These are phyloP conservation scores for Halocynthia roretzi DNA, from an alignment of 23 tunicate genomes.

Conservation along the genomic window DNA sequence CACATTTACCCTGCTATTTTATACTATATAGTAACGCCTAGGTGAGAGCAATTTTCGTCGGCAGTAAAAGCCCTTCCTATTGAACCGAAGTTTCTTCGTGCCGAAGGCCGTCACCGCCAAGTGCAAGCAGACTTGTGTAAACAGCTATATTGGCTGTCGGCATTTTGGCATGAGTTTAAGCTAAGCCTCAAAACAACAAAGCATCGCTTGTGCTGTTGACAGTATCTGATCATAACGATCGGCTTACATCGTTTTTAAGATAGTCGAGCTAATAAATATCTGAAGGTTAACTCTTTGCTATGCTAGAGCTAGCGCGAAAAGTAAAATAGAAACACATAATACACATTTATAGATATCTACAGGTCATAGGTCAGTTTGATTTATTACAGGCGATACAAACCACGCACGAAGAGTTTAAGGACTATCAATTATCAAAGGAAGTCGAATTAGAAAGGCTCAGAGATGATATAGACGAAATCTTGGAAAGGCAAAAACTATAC, in stretches of 20 bases:
- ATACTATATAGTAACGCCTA: no score
- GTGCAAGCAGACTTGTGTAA: no score
- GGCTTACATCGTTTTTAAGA: no score
- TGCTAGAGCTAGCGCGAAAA: background rate
- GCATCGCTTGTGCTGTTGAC: constrained; percentile 1
- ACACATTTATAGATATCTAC: background rate
- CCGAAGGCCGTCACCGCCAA: no score
- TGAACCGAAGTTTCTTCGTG: no score
- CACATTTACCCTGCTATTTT: no score
- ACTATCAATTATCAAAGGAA: background rate
- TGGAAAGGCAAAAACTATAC: constrained; percentile 18
- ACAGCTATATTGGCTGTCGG: no score
- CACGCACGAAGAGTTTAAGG: background rate
- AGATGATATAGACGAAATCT: constrained; percentile 13
- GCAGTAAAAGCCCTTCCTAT: no score
- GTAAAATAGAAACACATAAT: background rate
- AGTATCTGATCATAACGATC: background rate
- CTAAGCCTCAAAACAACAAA: background rate
- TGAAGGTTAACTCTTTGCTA: no score
- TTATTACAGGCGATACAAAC: constrained; percentile 2
- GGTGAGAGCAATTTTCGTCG: no score
- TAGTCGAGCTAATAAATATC: no score
- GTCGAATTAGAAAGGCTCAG: background rate
- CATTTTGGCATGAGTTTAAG: no score
- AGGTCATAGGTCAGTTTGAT: background rate